phyloP scores from a whole-genome alignment of 1,140 invertebrate species.

The Delia radicum region DNA sequence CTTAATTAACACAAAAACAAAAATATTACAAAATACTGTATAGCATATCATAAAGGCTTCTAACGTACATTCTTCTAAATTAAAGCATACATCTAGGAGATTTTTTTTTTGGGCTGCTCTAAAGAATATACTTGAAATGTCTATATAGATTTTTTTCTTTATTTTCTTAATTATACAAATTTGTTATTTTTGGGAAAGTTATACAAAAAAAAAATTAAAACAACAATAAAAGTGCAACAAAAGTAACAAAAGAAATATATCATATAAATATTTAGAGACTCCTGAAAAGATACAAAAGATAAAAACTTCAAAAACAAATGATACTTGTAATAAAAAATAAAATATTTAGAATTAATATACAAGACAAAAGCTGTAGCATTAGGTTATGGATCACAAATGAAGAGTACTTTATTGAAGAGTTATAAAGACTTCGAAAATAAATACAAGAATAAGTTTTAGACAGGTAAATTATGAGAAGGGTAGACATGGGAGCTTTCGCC shows the following conservation, averaged over 20 bases:
- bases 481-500: no score
- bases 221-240: background rate
- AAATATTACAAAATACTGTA: background rate
- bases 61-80: background rate
- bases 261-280: background rate
- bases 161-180: slow-evolving; percentile 5
- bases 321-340: no score
- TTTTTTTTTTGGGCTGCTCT: background rate
- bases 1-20: background rate
- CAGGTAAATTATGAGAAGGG: no score
- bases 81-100: background rate
- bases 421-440: no score
- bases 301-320: background rate
- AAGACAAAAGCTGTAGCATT: no score
- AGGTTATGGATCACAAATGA: no score
- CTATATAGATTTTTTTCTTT: background rate
- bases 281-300: background rate
- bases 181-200: background rate
- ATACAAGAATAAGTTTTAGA: no score
- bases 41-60: background rate
- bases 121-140: background rate
- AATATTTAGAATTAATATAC: no score
- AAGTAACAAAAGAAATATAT: background rate
- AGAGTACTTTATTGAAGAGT: no score
- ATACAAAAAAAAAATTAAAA: background rate